phyloP scores from a whole-genome alignment of 2,888 invertebrate species.

The Dolichopus griseipennis region DNA sequence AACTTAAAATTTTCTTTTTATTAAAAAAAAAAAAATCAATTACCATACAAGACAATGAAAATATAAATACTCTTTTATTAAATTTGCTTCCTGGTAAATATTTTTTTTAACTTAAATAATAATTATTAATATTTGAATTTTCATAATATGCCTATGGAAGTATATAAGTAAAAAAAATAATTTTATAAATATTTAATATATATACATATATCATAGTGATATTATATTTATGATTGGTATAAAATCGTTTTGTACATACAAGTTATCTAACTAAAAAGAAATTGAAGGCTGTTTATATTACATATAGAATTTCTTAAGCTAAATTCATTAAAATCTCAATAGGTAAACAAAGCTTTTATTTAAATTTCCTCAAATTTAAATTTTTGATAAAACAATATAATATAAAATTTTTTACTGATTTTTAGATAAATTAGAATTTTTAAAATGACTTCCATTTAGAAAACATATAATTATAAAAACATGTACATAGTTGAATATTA shows the following conservation, averaged over 20 bases:
- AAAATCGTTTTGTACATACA: too few relatives aligned
- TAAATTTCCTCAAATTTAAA: not conserved
- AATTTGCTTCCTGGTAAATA: not conserved
- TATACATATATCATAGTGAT: not conserved
- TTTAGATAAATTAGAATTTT: not conserved
- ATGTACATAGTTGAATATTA: not conserved
- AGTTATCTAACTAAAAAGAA: not conserved
- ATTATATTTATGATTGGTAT: not conserved
- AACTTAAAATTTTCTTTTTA: not conserved
- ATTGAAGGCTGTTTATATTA: constrained; percentile 3
- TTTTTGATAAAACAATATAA: not conserved
- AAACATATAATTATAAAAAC: not conserved
- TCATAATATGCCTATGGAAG: not conserved
- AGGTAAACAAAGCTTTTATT: not conserved
- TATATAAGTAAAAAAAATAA: not conserved
- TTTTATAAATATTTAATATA: not conserved
- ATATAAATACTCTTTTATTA: not conserved
- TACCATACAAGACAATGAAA: not conserved
- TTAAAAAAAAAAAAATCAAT: not conserved
- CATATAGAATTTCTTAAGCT: not conserved
- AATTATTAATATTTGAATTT: not conserved
- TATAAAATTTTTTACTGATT: not conserved
- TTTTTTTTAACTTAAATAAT: not conserved
- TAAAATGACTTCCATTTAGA: not conserved
- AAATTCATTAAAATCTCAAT: not conserved